Evolutionary conservation across 2,113 vertebrate species (phyloP).

Genomic region (Pongo abelii): DNA sequence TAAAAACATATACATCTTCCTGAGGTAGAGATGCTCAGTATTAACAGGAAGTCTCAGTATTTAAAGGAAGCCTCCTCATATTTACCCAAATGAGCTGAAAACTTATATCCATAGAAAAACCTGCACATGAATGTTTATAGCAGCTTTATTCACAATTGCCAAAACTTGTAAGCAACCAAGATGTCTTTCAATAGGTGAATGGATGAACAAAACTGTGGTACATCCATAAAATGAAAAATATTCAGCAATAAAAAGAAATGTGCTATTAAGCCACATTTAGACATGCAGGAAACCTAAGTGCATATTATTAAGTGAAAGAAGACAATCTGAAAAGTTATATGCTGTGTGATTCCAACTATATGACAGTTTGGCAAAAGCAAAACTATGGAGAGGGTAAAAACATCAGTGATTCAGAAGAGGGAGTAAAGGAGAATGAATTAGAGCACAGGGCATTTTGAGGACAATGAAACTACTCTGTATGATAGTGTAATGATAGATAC

Average conservation of each 20-base stretch:
- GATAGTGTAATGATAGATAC: neutral
- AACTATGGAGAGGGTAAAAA: neutral
- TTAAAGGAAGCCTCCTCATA: neutral
- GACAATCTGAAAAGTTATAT: neutral
- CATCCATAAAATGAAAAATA: neutral
- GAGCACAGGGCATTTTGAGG: neutral
- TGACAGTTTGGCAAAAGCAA: constrained; percentile 6
- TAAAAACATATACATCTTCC: neutral
- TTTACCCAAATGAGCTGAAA: neutral
- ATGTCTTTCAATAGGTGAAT: neutral
- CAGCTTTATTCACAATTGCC: constrained; percentile 46
- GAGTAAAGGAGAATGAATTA: neutral
- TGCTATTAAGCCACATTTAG: neutral
- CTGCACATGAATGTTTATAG: neutral
- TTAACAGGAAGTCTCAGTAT: constrained; percentile 1
- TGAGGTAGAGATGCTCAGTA: neutral
- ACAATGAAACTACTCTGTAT: constrained; percentile 13
- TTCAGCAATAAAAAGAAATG: constrained; percentile 20
- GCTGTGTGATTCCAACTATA: neutral
- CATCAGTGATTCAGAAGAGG: neutral
- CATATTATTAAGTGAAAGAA: neutral
- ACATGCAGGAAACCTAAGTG: constrained; percentile 12
- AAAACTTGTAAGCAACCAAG: constrained; percentile 46
- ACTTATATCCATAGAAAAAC: neutral
- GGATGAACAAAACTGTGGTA: neutral